Base-by-base conservation (phyloP, 2,888 invertebrate genomes). In the Perizoma affinitatum region DNA sequence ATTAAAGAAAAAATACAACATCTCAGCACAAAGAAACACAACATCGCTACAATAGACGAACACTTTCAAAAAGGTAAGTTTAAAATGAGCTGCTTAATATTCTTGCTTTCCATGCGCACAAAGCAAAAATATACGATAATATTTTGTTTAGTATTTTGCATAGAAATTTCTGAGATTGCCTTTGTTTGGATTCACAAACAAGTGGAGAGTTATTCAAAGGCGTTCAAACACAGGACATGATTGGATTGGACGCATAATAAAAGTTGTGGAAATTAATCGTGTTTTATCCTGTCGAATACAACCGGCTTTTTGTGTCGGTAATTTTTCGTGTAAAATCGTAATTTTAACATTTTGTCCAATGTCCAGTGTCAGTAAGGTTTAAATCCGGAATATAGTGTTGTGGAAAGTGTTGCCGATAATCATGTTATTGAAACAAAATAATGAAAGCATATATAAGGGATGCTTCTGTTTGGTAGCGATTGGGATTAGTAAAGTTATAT, bases 121-220 rank as follows among this genome's bases (percentile, higher is more conserved):
- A 84, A 84, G 83, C 80, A 79, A 82, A 79, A 80, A 80, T 82
- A 76, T 71, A 80, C 72, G 73, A 78, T 82, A 83, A 83, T 87
- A 86, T 88, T 88, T 85, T 85, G 79, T 79, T 81, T 70, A 83
- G 78, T 84, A 75, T 82, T 87, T 88, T 85, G 84, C 85, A 86
- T 83, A 79, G 82, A 82, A 87, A 86, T 86, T 80, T 80, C 75
- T 70, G 73, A 81, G 79, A 86, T 86, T 88, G 85, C 83, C 84
- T 84, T 87, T 88, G 85, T 88, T 74, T 80, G 81, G 80, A 76
- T 80, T 70, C 79, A 79, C 83, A 87, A 87, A 88, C 84, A 86
- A 83, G 77, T 78, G 72, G 69, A 76, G 77, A 22, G 5, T 80
- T 78, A 78, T 83, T 86, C 85, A 86, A 84, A 87, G 80, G 80